Evolutionary conservation across 2,888 invertebrate genomes (phyloP), one percentile per base, ranked within the genome.

Genomic region (Nebria brevicollis): DNA sequence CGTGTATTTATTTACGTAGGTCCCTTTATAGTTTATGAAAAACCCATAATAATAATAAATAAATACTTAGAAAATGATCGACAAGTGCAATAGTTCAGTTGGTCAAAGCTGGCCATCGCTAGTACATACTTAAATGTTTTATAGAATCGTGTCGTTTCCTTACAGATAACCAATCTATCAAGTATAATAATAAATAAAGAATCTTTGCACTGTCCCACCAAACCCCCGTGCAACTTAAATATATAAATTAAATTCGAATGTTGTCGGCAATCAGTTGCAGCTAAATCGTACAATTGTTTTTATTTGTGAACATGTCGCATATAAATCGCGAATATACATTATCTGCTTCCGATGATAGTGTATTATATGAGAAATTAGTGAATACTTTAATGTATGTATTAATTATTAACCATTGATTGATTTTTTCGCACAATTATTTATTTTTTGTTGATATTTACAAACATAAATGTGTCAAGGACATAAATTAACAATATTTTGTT

Each of bases 141-240:
- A 54, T 34, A 34, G 34, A 34, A 54, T 8, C 54, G 13, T 54
- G 54, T 13, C 13, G 54, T 13, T 54, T 54, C 54, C 54, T 34
- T 54, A 54, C 54, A 54, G 54, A 54, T 54, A 54, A 54, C 54
- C 8, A 41, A 43, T 15, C 26, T 64, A 72, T 77, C 70, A 78
- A 78, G 20, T 72, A 73, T 73, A 78, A 77, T 70, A 70, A 66
- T 64, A 66, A 76, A 66, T 26, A 66, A 34, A 68, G 77, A 72
- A 42, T 74, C 79, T 79, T 79, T 79, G 79, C 79, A 75, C 79
- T 66, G 66, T 79, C 79, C 79, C 79, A 79, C 79, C 74, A 43
- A 64, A 42, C 65, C 79, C 79, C 74, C 74, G n/a, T 43, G 68
- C 66, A 26, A 66, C 41, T 11, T 73, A 73, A 8, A 54, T 54